Evolutionary conservation across 37 sponge, comb jelly and placozoan genomes (phyloP).

Genomic region (Tethya wilhelma): DNA sequence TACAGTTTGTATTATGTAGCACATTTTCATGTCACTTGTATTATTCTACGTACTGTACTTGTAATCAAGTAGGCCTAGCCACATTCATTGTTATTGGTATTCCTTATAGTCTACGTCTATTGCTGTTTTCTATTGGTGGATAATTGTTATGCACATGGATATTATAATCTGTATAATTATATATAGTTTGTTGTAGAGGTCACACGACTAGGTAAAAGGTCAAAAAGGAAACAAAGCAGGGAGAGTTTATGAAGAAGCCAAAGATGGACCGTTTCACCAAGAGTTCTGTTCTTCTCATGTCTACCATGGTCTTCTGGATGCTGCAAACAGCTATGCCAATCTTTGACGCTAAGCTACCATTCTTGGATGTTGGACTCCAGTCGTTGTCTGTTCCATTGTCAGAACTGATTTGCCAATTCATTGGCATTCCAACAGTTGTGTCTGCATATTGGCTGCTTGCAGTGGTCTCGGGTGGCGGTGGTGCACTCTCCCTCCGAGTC

Average conservation of each 20-base stretch:
- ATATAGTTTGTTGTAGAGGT: too few relatives aligned
- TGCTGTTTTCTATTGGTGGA: too few relatives aligned
- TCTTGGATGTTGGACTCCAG: neutral
- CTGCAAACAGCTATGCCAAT: neutral
- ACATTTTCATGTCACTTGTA: too few relatives aligned
- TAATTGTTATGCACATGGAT: too few relatives aligned
- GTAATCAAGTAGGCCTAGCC: too few relatives aligned
- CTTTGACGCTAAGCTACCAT: neutral
- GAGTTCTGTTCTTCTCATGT: neutral
- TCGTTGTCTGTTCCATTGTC: neutral
- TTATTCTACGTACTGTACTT: too few relatives aligned
- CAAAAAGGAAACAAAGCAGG: neutral
- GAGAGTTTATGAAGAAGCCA: neutral
- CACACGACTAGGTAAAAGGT: too few relatives aligned
- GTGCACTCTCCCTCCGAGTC: neutral
- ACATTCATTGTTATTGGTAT: too few relatives aligned
- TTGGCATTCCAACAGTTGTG: neutral
- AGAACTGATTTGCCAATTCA: neutral
- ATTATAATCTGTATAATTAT: too few relatives aligned
- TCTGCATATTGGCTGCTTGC: neutral
- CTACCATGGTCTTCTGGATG: constrained; percentile 5
- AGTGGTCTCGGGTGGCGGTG: too few relatives aligned
- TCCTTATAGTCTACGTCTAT: too few relatives aligned
- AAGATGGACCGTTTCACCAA: neutral
- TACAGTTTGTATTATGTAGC: too few relatives aligned